Base-by-base conservation (phyloP, 2,113 vertebrate genomes). In the Stegostoma tigrinum region DNA sequence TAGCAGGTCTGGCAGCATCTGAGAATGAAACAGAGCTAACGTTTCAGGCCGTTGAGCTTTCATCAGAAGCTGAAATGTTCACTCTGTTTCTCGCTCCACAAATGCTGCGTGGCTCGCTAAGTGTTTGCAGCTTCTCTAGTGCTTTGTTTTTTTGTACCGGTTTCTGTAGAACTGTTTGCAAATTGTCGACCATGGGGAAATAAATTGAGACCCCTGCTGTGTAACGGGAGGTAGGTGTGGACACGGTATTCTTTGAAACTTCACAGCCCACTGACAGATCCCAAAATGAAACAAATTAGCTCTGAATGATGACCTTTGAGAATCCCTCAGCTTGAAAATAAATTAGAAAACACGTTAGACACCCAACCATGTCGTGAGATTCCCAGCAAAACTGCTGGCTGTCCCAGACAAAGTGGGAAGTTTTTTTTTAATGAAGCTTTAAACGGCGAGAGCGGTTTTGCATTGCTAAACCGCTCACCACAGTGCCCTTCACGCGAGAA, bases 221-320 rank as follows among this genome's bases (percentile, higher is more conserved):
- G 61, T 67, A 67, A 93, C 21, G 30, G 48, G 87, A 38, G n/a
- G 61, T 61, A 34, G 15, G 14, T 6, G 34, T 15, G 61, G 52
- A 14, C 2, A 1, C 19, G 55, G 38, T 21, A n/a, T n/a, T 19
- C 34, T 93, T 66, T 93, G 61, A 66, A 93, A 93, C 61, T 61
- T 52, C n/a, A 34, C 34, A 93, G 15, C 89, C 61, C 12, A 61
- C 61, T 66, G 61, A 64, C 34, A 66, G 89, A 67, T n/a, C 34
- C 89, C 89, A 93, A 93, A 66, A 93, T 38, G 34, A 93, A 93
- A 66, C 19, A 93, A 93, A 67, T 66, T 93, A 45, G 5, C 61
- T 66, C 34, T 66, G 61, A 66, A 38, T 93, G n/a, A 66, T 66
- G 17, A 64, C 23, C 89, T 67, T 91, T 91, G 64, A 34, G 87